phyloP scores from a whole-genome alignment of 2,797 vertebrate genomes.

The Acanthiza pusilla region DNA sequence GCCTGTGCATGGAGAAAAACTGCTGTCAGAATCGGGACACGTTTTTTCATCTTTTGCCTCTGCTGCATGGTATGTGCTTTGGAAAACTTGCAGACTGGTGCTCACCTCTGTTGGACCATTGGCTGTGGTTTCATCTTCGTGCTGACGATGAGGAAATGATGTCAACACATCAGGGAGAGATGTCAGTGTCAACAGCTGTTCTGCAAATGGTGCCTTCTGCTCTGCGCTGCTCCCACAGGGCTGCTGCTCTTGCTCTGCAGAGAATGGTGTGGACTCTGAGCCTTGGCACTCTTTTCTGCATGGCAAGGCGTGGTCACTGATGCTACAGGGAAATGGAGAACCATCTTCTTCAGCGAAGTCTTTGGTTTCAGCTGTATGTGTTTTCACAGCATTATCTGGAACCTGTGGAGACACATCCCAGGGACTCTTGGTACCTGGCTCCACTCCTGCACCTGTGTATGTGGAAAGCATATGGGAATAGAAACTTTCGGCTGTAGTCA shows the following conservation, averaged over 20 bases:
- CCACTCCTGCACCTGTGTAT: slow-evolving; percentile 1
- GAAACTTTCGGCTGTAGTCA: slow-evolving; percentile 76
- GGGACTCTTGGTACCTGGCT: slow-evolving; percentile 75
- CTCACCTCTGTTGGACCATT: slow-evolving; percentile 85
- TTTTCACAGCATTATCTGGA: slow-evolving; percentile 76
- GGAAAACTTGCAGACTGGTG: slow-evolving; percentile 56
- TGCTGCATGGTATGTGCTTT: not conserved
- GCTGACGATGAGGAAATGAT: slow-evolving; percentile 66
- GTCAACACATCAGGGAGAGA: slow-evolving; percentile 73
- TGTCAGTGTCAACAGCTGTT: slow-evolving; percentile 49
- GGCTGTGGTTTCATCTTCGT: slow-evolving; percentile 69
- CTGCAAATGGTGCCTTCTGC: not conserved
- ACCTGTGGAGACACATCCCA: slow-evolving; percentile 82
- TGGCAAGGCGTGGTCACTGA: slow-evolving; percentile 67
- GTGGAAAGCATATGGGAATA: slow-evolving; percentile 68
- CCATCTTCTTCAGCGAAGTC: slow-evolving; percentile 74
- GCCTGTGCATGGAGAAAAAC: slow-evolving; percentile 48
- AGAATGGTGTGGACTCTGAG: slow-evolving; percentile 10
- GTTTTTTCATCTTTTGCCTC: slow-evolving; percentile 52
- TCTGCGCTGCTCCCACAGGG: slow-evolving; percentile 16
- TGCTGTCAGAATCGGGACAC: slow-evolving; percentile 29
- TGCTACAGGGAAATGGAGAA: slow-evolving; percentile 71
- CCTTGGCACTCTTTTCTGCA: slow-evolving; percentile 69
- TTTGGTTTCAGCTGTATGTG: slow-evolving; percentile 81
- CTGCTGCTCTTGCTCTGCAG: slow-evolving; percentile 41